Conservation (phyloP, 2,888 invertebrate genomes). For the Stenichneumon culpator region DNA sequence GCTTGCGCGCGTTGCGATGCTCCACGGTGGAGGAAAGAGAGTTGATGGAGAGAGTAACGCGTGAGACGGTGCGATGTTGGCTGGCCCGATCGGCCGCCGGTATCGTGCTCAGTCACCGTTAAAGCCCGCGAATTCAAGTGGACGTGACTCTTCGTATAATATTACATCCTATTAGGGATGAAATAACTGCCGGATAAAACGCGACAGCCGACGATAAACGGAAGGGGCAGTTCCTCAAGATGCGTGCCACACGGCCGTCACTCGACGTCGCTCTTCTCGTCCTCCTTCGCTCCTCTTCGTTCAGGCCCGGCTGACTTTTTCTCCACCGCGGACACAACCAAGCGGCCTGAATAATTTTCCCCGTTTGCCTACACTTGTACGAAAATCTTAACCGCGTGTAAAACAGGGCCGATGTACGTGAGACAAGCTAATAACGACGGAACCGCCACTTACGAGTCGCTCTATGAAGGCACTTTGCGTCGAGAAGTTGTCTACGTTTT, state of each 20-base stretch:
- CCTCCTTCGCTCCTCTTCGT: slow-evolving; percentile 17
- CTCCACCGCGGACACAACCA: neutral
- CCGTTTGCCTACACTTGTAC: neutral
- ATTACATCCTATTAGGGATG: slow-evolving; percentile 84
- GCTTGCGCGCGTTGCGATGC: slow-evolving; percentile 26
- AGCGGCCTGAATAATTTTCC: neutral
- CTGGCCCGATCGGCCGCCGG: slow-evolving; percentile 57
- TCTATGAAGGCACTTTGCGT: neutral
- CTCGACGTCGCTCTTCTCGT: slow-evolving; percentile 57
- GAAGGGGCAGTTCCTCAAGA: slow-evolving; percentile 76
- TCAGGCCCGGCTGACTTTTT: slow-evolving; percentile 13
- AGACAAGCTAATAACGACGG: neutral
- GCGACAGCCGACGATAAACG: slow-evolving; percentile 80
- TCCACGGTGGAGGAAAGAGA: slow-evolving; percentile 35
- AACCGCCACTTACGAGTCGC: neutral
- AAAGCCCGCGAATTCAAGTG: slow-evolving; percentile 83
- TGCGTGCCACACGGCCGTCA: slow-evolving; percentile 81
- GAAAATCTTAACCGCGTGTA: neutral
- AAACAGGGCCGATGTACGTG: neutral
- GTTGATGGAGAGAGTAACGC: slow-evolving; percentile 18
- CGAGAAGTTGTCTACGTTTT: neutral
- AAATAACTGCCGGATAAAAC: slow-evolving; percentile 83
- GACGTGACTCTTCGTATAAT: slow-evolving; percentile 82
- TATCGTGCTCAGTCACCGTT: slow-evolving; percentile 83
- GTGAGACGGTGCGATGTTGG: slow-evolving; percentile 24